A percentile compares a stretch with the other conserved stretches of the same genome.
These are phyloP conservation scores for Camptogramma bilineatum DNA, from an alignment of 2,888 invertebrate genomes.

Conservation along the genomic window DNA sequence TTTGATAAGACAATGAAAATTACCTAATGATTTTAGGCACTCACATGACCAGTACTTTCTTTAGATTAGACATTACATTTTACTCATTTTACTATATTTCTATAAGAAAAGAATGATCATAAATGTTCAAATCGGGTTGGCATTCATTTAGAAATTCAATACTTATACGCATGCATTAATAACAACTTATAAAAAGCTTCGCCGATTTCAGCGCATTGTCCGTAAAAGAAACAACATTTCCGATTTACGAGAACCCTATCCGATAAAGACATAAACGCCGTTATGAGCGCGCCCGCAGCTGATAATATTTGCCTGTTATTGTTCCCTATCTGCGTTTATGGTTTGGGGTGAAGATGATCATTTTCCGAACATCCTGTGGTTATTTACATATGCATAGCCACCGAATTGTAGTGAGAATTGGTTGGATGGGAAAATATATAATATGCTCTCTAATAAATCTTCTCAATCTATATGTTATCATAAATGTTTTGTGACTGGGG, in stretches of 20 bases:
- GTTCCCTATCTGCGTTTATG: constrained; percentile 60
- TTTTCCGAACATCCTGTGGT: constrained; percentile 40
- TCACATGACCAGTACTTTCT: too few species aligned
- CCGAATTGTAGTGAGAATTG: not conserved
- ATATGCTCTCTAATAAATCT: not conserved
- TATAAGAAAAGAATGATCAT: too few species aligned
- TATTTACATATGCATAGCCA: constrained; percentile 21
- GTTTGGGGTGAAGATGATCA: constrained; percentile 40
- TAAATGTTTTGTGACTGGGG: too few species aligned
- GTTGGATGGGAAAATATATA: not conserved
- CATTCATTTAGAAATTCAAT: not conserved
- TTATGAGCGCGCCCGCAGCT: constrained; percentile 61
- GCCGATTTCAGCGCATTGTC: constrained; percentile 40
- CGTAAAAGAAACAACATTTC: constrained; percentile 43
- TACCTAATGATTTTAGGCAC: too few species aligned
- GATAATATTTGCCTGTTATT: constrained; percentile 65
- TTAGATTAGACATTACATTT: too few species aligned
- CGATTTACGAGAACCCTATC: constrained; percentile 49
- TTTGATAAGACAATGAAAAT: too few species aligned
- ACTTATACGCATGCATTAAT: not conserved
- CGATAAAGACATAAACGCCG: constrained; percentile 65
- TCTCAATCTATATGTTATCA: not conserved
- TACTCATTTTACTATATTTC: too few species aligned
- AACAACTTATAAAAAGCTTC: constrained; percentile 16
- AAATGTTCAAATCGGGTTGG: not conserved